Evolutionary conservation across 64 coral and sea anemone genomes (phyloP).

Genomic region (Astreopora myriophthalma): DNA sequence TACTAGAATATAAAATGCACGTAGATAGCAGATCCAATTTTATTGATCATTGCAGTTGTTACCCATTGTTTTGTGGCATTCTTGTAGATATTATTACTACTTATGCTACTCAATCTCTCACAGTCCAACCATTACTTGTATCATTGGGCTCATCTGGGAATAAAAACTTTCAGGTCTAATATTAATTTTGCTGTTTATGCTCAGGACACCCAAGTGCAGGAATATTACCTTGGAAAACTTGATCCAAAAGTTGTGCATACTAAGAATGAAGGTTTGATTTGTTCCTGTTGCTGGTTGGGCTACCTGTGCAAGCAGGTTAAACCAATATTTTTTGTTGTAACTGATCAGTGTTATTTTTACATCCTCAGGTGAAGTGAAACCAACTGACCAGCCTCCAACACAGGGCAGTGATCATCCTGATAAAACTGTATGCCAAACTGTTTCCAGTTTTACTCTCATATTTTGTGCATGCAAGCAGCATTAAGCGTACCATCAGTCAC

Average conservation of each 20-base stretch:
- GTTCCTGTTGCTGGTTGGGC: not conserved
- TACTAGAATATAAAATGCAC: too few relatives aligned
- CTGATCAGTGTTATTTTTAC: not conserved
- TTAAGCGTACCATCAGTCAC: too few relatives aligned
- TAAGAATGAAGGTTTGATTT: not conserved
- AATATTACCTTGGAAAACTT: slow-evolving; percentile 57
- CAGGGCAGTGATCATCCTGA: not conserved
- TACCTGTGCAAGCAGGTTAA: not conserved
- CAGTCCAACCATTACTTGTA: too few relatives aligned
- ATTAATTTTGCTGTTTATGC: not conserved
- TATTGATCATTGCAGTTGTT: too few relatives aligned
- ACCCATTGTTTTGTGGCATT: too few relatives aligned
- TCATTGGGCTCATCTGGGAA: too few relatives aligned
- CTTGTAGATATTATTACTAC: too few relatives aligned
- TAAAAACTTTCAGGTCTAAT: too few relatives aligned
- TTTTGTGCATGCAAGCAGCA: too few relatives aligned
- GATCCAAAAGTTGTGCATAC: not conserved
- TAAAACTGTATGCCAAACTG: not conserved
- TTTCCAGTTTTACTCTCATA: not conserved
- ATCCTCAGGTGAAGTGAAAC: slow-evolving; percentile 39
- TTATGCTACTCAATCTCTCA: too few relatives aligned
- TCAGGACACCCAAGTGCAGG: slow-evolving; percentile 50
- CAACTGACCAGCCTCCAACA: slow-evolving; percentile 10
- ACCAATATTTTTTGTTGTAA: not conserved
- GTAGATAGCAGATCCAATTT: too few relatives aligned